These are phyloP conservation scores for Mesocentrotus franciscanus DNA, from an alignment of 53 echinoderm and acorn worm genomes.

Conservation along the genomic window DNA sequence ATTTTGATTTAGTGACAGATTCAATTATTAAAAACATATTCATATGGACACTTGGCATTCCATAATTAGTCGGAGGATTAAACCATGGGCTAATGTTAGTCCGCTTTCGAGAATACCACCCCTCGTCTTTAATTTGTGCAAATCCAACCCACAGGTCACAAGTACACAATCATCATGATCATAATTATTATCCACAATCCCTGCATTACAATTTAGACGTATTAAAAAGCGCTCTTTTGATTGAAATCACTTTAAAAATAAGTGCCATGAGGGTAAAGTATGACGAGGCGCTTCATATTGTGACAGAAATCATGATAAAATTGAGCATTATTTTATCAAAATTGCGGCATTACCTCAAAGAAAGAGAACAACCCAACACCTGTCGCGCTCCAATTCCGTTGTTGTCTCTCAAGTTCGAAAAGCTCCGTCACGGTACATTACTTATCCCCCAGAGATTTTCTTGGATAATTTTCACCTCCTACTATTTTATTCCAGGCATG, in stretches of 20 bases:
- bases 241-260: not conserved
- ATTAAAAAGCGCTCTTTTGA: not conserved
- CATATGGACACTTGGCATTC: too few species aligned
- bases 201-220: not conserved
- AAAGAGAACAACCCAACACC: not conserved
- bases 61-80: too few species aligned
- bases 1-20: too few species aligned
- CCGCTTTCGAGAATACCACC: too few species aligned
- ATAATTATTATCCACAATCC: not conserved
- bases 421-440: not conserved
- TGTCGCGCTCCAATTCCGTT: not conserved
- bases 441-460: not conserved
- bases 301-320: not conserved
- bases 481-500: not conserved
- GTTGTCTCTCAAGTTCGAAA: not conserved
- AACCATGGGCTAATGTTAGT: too few species aligned
- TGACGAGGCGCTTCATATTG: not conserved
- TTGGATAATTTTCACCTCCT: constrained; percentile 10
- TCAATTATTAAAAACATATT: too few species aligned
- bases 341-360: not conserved
- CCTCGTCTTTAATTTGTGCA: not conserved
- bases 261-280: not conserved
- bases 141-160: not conserved
- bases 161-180: not conserved
- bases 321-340: not conserved